Conservation (phyloP, 2,888 invertebrate species). For the Clanis bilineata region DNA sequence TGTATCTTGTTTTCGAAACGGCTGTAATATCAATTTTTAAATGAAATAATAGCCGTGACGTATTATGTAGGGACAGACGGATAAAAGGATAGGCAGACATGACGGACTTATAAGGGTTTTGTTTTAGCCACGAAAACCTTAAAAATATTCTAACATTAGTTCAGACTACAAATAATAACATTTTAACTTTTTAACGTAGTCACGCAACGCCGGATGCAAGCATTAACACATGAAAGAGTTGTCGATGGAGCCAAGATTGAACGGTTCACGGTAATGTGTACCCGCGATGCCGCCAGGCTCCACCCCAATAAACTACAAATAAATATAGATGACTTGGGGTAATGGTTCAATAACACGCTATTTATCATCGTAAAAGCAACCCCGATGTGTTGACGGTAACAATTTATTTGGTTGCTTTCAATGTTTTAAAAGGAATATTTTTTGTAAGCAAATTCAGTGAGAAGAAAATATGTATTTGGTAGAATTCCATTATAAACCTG, state of each 20-base stretch:
- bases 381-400: not conserved
- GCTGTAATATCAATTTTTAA: too few species aligned
- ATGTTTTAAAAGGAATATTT: not conserved
- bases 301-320: slow-evolving; percentile 1
- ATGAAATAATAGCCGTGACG: too few species aligned
- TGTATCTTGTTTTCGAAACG: too few species aligned
- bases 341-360: slow-evolving; percentile 6
- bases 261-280: slow-evolving; percentile 2
- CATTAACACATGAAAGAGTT: not conserved
- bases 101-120: too few species aligned
- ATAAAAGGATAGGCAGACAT: too few species aligned
- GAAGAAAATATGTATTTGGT: too few species aligned
- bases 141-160: too few species aligned
- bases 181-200: not conserved
- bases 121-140: too few species aligned
- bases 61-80: too few species aligned
- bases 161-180: not conserved
- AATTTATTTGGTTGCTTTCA: not conserved
- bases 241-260: slow-evolving; percentile 1
- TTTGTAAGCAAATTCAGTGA: too few species aligned
- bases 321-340: slow-evolving; percentile 13
- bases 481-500: too few species aligned
- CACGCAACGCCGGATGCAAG: not conserved
- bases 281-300: not conserved
- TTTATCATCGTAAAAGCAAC: slow-evolving; percentile 5